phyloP scores from a whole-genome alignment of 2,888 invertebrate genomes.

The Operophtera brumata region DNA sequence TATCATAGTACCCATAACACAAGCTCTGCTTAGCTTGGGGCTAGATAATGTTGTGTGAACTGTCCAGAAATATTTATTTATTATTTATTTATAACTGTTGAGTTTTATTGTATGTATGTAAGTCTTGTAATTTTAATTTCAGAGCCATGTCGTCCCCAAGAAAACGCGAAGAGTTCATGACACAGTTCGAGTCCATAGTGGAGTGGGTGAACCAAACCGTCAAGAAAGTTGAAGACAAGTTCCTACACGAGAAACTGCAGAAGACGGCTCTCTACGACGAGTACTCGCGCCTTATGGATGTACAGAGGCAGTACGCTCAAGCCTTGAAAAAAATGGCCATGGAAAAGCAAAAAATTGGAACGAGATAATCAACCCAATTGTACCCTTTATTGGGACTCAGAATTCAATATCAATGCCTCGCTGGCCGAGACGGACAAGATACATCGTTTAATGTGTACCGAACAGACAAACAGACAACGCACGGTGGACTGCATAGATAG shows the following conservation, averaged over 20 bases:
- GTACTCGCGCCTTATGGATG: conserved; percentile 66
- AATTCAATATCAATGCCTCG: not conserved
- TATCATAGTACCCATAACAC: too few relatives aligned
- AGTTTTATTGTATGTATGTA: too few relatives aligned
- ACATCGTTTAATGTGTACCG: too few relatives aligned
- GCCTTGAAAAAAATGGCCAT: conserved; percentile 67
- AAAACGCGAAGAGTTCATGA: conserved; percentile 93
- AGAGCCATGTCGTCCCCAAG: conserved; percentile 91
- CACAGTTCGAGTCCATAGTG: conserved; percentile 94
- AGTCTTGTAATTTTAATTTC: conserved; percentile 17
- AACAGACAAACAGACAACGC: too few relatives aligned
- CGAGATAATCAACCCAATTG: conserved; percentile 20
- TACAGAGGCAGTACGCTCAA: conserved; percentile 72
- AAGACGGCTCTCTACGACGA: conserved; percentile 62
- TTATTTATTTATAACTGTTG: too few relatives aligned
- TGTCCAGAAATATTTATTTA: too few relatives aligned
- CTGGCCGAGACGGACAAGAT: too few relatives aligned
- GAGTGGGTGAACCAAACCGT: conserved; percentile 94
- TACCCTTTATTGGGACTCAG: not conserved
- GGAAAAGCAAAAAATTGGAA: conserved; percentile 56
- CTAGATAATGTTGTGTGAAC: too few relatives aligned
- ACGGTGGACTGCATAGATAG: too few relatives aligned
- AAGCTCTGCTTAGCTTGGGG: too few relatives aligned
- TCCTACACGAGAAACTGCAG: conserved; percentile 61
- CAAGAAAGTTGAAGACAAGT: conserved; percentile 84